Evolutionary conservation across 2,113 vertebrate species (phyloP).

Genomic region (Tyto alba): DNA sequence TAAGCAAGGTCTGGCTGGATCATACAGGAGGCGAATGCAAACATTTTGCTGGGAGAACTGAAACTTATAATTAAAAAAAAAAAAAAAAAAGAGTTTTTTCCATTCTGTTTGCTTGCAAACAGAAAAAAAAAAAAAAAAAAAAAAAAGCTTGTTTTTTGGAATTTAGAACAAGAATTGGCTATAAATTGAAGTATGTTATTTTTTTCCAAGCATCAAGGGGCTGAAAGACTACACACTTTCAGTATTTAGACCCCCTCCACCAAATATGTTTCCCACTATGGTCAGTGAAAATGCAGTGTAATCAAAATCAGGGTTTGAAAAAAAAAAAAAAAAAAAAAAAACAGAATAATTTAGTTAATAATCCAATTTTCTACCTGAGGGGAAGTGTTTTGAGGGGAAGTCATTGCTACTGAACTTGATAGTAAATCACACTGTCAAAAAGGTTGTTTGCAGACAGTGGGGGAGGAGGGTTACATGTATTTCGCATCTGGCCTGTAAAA

Average conservation of each 20-base stretch:
- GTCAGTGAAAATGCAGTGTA: neutral
- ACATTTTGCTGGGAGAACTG: neutral
- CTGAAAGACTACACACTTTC: neutral
- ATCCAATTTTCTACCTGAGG: neutral
- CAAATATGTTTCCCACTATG: neutral
- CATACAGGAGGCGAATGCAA: accelerated
- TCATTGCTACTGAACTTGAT: neutral
- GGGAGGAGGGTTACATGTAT: neutral
- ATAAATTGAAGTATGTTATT: neutral
- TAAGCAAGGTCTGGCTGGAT: neutral
- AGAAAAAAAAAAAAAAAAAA: neutral
- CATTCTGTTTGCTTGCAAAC: neutral
- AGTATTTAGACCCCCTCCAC: neutral
- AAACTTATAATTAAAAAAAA: neutral
- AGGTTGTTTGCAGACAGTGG: neutral
- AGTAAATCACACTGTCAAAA: neutral
- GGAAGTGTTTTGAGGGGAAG: neutral
- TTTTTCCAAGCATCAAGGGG: neutral
- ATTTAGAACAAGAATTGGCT: neutral
- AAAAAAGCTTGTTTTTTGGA: neutral
- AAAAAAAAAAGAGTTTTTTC: neutral
- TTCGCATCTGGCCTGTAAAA: neutral
- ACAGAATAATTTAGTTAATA: neutral
- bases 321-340: no score
- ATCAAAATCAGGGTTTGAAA: neutral